Conservation (phyloP, 2,113 vertebrate genomes). For the Neodon shergylaensis region DNA sequence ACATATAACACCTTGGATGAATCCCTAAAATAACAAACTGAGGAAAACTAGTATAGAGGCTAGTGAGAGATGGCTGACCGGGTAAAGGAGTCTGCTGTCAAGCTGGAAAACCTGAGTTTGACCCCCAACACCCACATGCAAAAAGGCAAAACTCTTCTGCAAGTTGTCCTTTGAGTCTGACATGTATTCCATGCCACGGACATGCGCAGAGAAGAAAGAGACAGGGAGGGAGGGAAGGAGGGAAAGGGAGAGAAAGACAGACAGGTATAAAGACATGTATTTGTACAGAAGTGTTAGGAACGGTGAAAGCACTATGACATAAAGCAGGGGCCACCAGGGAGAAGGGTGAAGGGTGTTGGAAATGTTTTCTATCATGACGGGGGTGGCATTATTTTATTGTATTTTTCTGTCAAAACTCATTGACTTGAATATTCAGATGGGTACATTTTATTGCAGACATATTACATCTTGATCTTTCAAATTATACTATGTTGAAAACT, state of each 20-base stretch:
- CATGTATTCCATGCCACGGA: not conserved
- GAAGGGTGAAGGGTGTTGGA: not conserved
- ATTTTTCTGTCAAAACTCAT: not conserved
- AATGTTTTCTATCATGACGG: not conserved
- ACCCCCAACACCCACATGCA: not conserved
- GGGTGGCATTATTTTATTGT: not conserved
- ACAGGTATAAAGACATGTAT: not conserved
- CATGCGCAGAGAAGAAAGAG: not conserved
- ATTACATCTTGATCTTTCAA: conserved; percentile 28
- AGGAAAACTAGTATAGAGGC: not conserved
- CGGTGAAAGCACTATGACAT: too few relatives aligned
- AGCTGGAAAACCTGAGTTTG: not conserved
- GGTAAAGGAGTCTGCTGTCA: not conserved
- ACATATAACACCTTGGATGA: not conserved
- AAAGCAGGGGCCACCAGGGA: not conserved
- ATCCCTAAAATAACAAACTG: not conserved
- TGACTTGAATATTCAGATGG: not conserved
- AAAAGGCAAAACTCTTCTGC: not conserved
- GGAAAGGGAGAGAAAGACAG: not conserved
- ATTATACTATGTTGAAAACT: not conserved
- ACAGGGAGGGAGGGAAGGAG: too few relatives aligned
- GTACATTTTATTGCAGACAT: not conserved
- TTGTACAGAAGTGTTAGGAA: not conserved
- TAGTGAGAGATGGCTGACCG: not conserved
- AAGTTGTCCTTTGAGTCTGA: not conserved